Evolutionary conservation across 2,797 vertebrate species (phyloP).

Genomic region (Gymnopithys bicolor): DNA sequence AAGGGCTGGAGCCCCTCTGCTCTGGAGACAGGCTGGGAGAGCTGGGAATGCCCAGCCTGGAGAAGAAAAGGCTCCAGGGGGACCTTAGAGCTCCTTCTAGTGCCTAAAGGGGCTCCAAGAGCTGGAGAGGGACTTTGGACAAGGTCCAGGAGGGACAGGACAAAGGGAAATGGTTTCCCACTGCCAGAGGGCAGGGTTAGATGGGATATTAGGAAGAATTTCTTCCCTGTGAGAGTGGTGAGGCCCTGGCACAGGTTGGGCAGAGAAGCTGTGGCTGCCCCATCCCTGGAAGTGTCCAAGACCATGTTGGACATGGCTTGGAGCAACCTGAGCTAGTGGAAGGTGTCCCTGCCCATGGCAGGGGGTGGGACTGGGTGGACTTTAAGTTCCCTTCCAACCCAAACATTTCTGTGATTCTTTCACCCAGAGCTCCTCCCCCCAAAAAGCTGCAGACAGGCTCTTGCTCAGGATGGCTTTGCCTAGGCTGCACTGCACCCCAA

Average conservation of each 20-base stretch:
- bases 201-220: not conserved
- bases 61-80: not conserved
- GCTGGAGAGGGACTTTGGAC: not conserved
- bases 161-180: not conserved
- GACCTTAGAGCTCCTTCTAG: not conserved
- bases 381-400: not conserved
- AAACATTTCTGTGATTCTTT: not conserved
- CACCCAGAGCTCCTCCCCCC: rapidly evolving
- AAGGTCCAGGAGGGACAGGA: not conserved
- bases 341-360: not conserved
- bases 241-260: not conserved
- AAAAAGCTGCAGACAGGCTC: not conserved
- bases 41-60: not conserved
- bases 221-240: not conserved
- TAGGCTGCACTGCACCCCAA: not conserved
- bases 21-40: not conserved
- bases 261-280: not conserved
- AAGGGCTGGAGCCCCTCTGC: not conserved
- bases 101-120: not conserved
- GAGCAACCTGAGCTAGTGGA: not conserved
- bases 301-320: rapidly evolving
- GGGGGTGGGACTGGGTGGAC: rapidly evolving
- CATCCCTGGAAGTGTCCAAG: not conserved
- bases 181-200: not conserved
- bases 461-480: not conserved